Evolutionary conservation across 1,140 invertebrate species (phyloP).

Genomic region (Elysia chlorotica): DNA sequence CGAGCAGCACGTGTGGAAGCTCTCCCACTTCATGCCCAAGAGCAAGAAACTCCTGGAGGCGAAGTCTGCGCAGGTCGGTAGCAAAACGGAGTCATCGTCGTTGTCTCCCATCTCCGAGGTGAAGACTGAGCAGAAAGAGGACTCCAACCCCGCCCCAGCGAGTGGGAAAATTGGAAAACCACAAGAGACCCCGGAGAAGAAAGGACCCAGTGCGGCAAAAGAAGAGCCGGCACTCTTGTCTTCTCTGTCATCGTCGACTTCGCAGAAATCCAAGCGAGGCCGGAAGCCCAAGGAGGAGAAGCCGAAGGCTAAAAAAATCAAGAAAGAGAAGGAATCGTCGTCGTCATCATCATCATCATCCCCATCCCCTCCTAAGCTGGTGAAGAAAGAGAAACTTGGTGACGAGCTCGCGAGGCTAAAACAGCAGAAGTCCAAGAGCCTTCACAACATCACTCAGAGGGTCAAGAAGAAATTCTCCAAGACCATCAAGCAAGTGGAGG

Average conservation of each 20-base stretch:
- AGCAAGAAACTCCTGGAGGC: conserved; percentile 5
- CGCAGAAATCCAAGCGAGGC: not conserved
- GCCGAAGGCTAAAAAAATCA: not conserved
- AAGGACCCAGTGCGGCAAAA: not conserved
- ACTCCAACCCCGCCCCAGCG: not conserved
- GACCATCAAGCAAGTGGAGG: not conserved
- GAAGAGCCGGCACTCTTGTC: not conserved
- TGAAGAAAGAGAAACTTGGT: conserved; percentile 20
- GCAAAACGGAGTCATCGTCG: no score
- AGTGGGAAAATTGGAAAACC: not conserved
- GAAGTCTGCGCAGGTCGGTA: no score
- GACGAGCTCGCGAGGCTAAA: conserved; percentile 44
- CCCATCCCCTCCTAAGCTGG: not conserved
- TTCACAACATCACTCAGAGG: conserved; percentile 30
- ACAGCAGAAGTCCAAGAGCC: conserved; percentile 46
- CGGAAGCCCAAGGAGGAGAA: not conserved
- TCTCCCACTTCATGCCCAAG: conserved; percentile 21
- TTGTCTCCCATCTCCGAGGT: not conserved
- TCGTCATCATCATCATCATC: not conserved
- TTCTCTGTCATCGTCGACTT: conserved; percentile 1
- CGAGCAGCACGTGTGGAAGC: conserved; percentile 18
- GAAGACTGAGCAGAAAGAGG: conserved; percentile 5
- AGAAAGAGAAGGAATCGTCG: not conserved
- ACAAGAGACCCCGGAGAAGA: not conserved
- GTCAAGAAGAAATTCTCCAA: conserved; percentile 20